A percentile compares a stretch with the other conserved stretches of the same genome.
Conservation (phyloP, 1,140 invertebrate species). For the Saccostrea echinata region DNA sequence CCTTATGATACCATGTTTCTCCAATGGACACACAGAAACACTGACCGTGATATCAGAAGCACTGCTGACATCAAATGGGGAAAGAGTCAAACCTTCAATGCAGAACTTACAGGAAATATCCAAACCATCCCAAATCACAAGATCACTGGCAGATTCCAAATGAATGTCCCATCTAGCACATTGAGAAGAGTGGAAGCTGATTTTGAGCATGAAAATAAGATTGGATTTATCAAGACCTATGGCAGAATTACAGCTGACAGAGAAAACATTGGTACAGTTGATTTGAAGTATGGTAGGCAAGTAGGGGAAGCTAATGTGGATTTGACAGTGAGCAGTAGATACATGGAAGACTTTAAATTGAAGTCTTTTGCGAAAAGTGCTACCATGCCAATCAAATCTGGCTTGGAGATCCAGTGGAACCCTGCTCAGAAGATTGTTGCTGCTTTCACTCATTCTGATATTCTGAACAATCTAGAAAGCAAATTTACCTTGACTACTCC, state of each 20-base stretch:
- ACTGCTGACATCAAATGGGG: conserved; percentile 56
- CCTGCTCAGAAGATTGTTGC: conserved; percentile 49
- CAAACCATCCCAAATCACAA: conserved; percentile 39
- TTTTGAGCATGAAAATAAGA: conserved; percentile 61
- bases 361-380: conserved; percentile 57
- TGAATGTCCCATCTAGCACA: conserved; percentile 48
- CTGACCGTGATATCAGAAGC: conserved; percentile 52
- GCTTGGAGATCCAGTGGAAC: conserved; percentile 52
- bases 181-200: conserved; percentile 41
- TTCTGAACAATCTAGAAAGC: conserved; percentile 49
- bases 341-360: conserved; percentile 59
- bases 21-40: conserved; percentile 61
- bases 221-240: conserved; percentile 52
- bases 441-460: conserved; percentile 47
- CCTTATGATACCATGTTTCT: conserved; percentile 56
- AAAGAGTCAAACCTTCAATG: conserved; percentile 51
- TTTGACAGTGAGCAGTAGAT: conserved; percentile 47
- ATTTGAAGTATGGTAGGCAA: conserved; percentile 50
- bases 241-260: conserved; percentile 55
- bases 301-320: conserved; percentile 52
- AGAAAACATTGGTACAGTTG: conserved; percentile 57
- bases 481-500: conserved; percentile 59
- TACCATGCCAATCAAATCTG: conserved; percentile 57
- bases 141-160: conserved; percentile 43
- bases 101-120: conserved; percentile 54